Evolutionary conservation across 1,140 invertebrate genomes (phyloP), one percentile per base, ranked within the genome.

Genomic region (Caenorhabditis brenneri): DNA sequence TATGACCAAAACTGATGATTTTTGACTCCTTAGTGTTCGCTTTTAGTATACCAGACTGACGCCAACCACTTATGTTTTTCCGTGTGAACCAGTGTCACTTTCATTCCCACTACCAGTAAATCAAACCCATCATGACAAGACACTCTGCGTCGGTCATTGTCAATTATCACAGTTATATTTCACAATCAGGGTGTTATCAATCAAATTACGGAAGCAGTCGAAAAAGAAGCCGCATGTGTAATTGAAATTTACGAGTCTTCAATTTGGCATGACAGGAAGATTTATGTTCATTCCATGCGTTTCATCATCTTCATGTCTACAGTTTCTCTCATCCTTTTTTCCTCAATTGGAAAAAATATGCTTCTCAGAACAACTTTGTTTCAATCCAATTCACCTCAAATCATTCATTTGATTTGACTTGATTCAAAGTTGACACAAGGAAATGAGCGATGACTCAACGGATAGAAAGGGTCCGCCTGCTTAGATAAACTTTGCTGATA

Each of bases 401-500:
- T n/a, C n/a, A n/a, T n/a, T n/a, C n/a, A n/a, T 42, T 42, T 12
- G 39, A 42, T 6, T 42, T 12, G 12, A 42, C 12, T 42, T 42
- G 39, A 42, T 65, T 65, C 15, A 22, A 74, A 74, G 36, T 39
- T 74, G 65, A 42, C 33, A 74, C 6, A 74, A 74, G 10, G n/a
- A 19, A 74, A 42, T 42, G 33, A 33, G 36, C 15, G 15, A 74
- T 74, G 65, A 74, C 65, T 74, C 65, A 74, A 74, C 65, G 24
- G 65, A 74, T 74, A 74, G 65, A 74, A 74, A 42, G 65, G 65
- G 65, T 74, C 65, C 65, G 19, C 31, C 36, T 24, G 65, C 65
- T 46, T 74, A 74, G 65, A 74, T 74, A 74, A 74, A 74, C 65
- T 74, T n/a, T 42, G 33, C 46, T 74, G 65, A 74, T 74, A 74